A percentile compares a stretch with the other conserved stretches of the same genome.
Evolutionary conservation across 2,113 vertebrate species (phyloP).

Genomic region (Alaudala cheleensis): DNA sequence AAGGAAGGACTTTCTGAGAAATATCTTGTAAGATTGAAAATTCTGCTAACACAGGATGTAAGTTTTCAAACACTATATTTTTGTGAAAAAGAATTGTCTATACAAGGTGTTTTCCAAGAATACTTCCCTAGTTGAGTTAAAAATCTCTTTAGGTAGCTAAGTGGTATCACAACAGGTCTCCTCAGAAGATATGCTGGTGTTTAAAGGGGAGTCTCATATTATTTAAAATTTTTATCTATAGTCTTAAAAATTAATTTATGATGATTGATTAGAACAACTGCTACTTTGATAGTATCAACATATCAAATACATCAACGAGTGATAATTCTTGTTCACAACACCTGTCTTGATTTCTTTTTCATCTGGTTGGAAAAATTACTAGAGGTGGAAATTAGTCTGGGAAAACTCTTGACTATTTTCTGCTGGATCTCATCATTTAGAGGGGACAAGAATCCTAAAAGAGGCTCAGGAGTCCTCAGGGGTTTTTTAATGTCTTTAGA

Average conservation of each 20-base stretch:
- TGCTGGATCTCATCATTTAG: background rate
- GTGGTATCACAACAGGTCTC: background rate
- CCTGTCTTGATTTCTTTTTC: background rate
- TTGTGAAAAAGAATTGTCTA: fast-evolving
- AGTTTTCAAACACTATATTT: background rate
- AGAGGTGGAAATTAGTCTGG: background rate
- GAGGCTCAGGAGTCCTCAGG: background rate
- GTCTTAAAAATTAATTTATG: background rate
- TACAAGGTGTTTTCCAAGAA: background rate
- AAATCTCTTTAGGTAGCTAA: background rate
- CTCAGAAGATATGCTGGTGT: background rate
- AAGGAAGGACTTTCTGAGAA: background rate
- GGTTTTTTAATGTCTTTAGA: background rate
- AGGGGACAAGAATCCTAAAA: background rate
- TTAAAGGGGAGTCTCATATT: background rate
- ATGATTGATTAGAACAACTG: background rate
- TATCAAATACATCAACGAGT: background rate
- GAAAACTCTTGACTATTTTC: background rate
- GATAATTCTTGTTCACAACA: background rate
- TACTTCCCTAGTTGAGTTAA: background rate
- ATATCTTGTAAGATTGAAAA: background rate
- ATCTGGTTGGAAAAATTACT: background rate
- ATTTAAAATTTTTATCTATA: background rate
- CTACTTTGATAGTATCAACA: background rate
- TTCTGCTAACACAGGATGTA: background rate